These are phyloP conservation scores for Otolemur crassicaudatus DNA, from an alignment of 2,797 vertebrate genomes.

Conservation along the genomic window DNA sequence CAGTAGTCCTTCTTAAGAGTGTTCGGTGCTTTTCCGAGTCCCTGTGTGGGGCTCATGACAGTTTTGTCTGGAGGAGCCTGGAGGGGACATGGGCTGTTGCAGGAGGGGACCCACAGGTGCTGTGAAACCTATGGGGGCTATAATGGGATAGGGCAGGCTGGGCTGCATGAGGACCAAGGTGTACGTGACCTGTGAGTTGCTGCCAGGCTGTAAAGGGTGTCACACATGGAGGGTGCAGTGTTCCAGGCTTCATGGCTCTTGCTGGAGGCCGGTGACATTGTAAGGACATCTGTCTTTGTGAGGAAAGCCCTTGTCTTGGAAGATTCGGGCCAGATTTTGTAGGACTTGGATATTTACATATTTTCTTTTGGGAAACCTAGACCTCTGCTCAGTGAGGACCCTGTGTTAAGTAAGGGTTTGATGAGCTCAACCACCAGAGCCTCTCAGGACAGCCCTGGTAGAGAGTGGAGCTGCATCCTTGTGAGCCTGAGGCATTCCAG, in stretches of 20 bases:
- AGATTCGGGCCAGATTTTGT: background rate
- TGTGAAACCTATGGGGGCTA: background rate
- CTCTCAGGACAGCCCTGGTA: background rate
- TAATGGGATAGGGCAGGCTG: rapidly evolving
- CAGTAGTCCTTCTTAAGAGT: background rate
- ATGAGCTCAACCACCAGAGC: background rate
- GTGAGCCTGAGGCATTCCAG: background rate
- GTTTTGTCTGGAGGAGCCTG: background rate
- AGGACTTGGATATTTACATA: background rate
- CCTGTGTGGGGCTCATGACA: no score
- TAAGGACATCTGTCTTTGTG: background rate
- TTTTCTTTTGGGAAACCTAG: background rate
- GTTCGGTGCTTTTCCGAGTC: background rate
- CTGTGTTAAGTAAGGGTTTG: no score
- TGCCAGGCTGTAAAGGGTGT: background rate
- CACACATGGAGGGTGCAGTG: rapidly evolving
- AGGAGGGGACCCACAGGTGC: background rate
- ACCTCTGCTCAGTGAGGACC: background rate
- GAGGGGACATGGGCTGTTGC: background rate
- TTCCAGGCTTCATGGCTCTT: no score
- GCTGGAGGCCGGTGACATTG: background rate
- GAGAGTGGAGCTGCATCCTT: rapidly evolving
- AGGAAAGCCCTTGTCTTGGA: background rate
- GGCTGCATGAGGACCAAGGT: rapidly evolving
- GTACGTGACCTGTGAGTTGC: background rate